Conservation (phyloP, 1,140 invertebrate genomes). For the Aphelenchoides avenae region DNA sequence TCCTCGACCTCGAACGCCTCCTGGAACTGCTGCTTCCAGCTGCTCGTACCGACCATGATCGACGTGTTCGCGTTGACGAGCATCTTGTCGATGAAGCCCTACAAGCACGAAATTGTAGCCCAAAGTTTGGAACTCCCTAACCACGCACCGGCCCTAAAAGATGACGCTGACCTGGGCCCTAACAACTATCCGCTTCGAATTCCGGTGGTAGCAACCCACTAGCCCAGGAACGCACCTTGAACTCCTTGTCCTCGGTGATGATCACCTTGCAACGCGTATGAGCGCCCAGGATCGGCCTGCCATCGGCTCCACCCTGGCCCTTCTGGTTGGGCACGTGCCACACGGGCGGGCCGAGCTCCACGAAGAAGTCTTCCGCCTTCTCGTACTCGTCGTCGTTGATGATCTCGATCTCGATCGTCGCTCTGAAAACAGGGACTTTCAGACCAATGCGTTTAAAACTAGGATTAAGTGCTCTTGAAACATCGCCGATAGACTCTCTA, state of each 20-base stretch:
- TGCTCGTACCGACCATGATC: slow-evolving; percentile 85
- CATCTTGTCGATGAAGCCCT: slow-evolving; percentile 93
- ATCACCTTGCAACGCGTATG: slow-evolving; percentile 75
- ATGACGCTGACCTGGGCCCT: too few relatives aligned
- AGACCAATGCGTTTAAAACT: slow-evolving; percentile 10
- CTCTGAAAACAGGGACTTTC: slow-evolving; percentile 46
- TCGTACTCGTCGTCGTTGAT: slow-evolving; percentile 96
- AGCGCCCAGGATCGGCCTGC: slow-evolving; percentile 1
- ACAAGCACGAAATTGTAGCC: too few relatives aligned
- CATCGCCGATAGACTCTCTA: too few relatives aligned
- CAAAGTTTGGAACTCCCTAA: slow-evolving; percentile 25
- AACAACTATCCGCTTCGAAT: too few relatives aligned
- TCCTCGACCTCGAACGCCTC: slow-evolving; percentile 71
- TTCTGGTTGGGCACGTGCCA: slow-evolving; percentile 32
- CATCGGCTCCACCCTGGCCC: slow-evolving; percentile 3
- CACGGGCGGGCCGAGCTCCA: slow-evolving; percentile 78
- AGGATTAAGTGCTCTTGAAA: too few relatives aligned
- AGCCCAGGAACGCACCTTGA: slow-evolving; percentile 87
- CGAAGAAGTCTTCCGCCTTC: slow-evolving; percentile 80
- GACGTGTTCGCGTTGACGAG: slow-evolving; percentile 89
- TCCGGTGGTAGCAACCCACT: too few relatives aligned
- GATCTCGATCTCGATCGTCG: slow-evolving; percentile 72
- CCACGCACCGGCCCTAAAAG: slow-evolving; percentile 9
- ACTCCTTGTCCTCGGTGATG: slow-evolving; percentile 94
- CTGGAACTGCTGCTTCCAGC: slow-evolving; percentile 95